Base-by-base conservation (phyloP, 2,113 vertebrate species). In the Aleadryas rufinucha region DNA sequence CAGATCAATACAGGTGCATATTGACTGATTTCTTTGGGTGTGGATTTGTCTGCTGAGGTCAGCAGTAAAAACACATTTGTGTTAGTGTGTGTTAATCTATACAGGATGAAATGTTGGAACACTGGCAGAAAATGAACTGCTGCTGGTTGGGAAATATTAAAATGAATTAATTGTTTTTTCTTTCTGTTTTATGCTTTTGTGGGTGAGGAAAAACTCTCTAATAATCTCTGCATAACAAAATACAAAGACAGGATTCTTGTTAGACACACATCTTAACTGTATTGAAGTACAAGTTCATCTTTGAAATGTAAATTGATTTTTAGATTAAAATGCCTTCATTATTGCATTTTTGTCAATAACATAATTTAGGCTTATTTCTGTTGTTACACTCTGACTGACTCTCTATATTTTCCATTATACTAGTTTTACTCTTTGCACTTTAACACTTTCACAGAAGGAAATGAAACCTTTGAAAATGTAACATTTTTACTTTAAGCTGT, bases 291-390 rank as follows among this genome's bases (percentile, higher is more conserved):
- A 65, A 54, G 79, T 94, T 93, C 75, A 93, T 94, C 91, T 94
- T 96, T 88, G 95, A 96, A 91, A 95, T 91, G 68, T 90, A 84
- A 94, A 97, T 97, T 74, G 90, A 96, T 96, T 96, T 96, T 88
- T 77, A 94, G 63, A 93, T 96, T 95, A 93, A 96, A 96, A 94
- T 91, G 42, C 60, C 78, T 93, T 96, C 75, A 61, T 88, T 94
- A 90, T 87, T 85, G 89, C 53, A 54, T 93, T 95, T 88, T 92
- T 85, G 91, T 95, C 92, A 90, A 91, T 96, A 93, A 72, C 37
- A 57, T 18, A 69, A 80, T 65, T 90, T 88, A 74, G 75, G 31
- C 23, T 94, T 91, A 31, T 80, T 93, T 93, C 54, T 90, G 44
- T 90, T 95, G 69, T 74, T 94, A 33, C 16, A 26, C 33, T 74